Base-by-base conservation (phyloP, 1,140 invertebrate species). In the Leptoteleia sp. region DNA sequence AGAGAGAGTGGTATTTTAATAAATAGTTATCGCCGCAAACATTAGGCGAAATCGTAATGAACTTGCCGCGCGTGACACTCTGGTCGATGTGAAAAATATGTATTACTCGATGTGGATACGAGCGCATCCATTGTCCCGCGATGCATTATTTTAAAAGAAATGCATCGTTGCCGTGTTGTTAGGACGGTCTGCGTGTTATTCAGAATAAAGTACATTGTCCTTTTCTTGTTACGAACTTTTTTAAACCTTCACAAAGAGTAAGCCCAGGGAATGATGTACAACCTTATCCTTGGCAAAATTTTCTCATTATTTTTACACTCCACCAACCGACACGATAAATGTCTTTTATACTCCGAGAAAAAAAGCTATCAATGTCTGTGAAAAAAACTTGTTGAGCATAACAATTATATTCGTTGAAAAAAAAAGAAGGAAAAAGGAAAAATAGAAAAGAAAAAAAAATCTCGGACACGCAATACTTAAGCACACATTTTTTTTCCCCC, bases 231-330 rank as follows among this genome's bases (percentile, higher is more conserved):
- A 68, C 64, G 42, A 50, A 76, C 55, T 77, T 71, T 70, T 77
- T 71, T 17, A 57, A 64, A 50, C 19, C 65, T 47, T 48, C 40
- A 71, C 57, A 62, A 77, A 70, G 75, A 62, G 47, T 42, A 22
- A 68, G 35, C 31, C 31, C 50, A n/a, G 27, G 52, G 59, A 71
- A 77, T 71, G 65, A 77, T 65, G 59, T 37, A 67, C 55, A 70
- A 22, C 57, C 40, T 64, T 72, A 62, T 50, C 50, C 48, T 73
- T 70, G 40, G 57, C 50, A 59, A 71, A 77, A 70, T 77, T 57
- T 70, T 70, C 75, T 70, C 57, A 77, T 64, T 77, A 64, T 68
- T 77, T 71, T 77, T 71, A 77, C 57, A 70, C 55, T 64, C 22
- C 48, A 70, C 62, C 48, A 76, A 62, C 57, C 50, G 35, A 57